Conservation (phyloP, 2,797 vertebrate genomes). For the Hydrocynus forskahlii region DNA sequence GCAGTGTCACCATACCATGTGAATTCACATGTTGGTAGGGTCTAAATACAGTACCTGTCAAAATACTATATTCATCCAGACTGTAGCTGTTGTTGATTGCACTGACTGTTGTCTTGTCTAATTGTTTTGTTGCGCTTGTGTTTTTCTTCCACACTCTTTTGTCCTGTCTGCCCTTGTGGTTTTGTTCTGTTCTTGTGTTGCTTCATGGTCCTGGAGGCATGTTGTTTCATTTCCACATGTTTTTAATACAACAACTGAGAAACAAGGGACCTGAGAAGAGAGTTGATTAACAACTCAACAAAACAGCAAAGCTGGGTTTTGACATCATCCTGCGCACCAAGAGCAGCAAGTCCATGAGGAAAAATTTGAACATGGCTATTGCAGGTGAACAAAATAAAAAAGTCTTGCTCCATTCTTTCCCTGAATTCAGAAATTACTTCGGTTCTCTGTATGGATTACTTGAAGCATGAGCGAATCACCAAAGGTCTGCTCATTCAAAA, state of each 20-base stretch:
- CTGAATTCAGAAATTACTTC: constrained; percentile 26
- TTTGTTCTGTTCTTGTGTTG: too few relatives aligned
- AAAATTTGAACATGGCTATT: neutral
- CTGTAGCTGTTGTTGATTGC: too few relatives aligned
- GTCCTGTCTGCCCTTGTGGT: too few relatives aligned
- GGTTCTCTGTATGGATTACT: constrained; percentile 23
- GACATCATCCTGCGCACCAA: neutral
- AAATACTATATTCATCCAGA: too few relatives aligned
- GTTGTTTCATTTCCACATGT: neutral
- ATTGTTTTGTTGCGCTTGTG: too few relatives aligned
- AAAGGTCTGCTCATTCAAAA: constrained; percentile 19
- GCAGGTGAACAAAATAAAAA: neutral
- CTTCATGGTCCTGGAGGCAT: too few relatives aligned
- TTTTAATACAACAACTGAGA: neutral
- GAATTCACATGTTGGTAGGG: neutral
- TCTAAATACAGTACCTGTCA: too few relatives aligned
- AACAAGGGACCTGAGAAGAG: neutral
- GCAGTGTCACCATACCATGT: neutral
- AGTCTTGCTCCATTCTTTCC: neutral
- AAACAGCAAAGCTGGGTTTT: neutral
- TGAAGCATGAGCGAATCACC: constrained; percentile 27
- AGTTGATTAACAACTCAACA: neutral
- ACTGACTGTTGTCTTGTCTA: too few relatives aligned
- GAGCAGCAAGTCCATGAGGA: neutral
- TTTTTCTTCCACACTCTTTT: too few relatives aligned